phyloP scores from a whole-genome alignment of 2,797 vertebrate genomes.

The Malurus splendens region DNA sequence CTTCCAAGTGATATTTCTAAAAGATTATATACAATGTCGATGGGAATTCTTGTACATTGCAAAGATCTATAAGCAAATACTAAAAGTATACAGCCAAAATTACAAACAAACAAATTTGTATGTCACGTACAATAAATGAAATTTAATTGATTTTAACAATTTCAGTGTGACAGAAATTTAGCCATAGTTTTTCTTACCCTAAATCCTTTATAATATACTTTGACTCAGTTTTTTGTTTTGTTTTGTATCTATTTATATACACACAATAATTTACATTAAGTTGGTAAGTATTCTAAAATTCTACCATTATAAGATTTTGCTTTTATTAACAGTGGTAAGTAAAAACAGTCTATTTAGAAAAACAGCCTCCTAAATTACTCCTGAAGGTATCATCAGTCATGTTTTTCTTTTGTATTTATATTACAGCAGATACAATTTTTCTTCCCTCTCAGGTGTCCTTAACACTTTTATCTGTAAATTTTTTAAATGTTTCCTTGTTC shows the following conservation, averaged over 20 bases:
- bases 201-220: neutral
- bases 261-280: neutral
- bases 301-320: neutral
- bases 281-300: neutral
- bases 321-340: neutral
- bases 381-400: accelerated
- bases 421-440: neutral
- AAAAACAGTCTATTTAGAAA: neutral
- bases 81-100: neutral
- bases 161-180: neutral
- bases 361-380: neutral
- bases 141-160: accelerated
- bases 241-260: neutral
- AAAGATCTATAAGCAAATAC: neutral
- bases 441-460: neutral
- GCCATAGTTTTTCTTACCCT: neutral
- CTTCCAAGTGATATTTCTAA: neutral
- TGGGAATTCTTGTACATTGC: neutral
- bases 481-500: neutral
- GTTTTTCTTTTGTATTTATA: neutral
- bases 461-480: neutral
- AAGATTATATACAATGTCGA: neutral
- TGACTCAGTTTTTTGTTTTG: neutral
- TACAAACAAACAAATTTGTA: neutral
- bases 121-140: neutral